These are phyloP conservation scores for Glomeris maerens DNA, from an alignment of 1,140 invertebrate genomes.

Conservation along the genomic window DNA sequence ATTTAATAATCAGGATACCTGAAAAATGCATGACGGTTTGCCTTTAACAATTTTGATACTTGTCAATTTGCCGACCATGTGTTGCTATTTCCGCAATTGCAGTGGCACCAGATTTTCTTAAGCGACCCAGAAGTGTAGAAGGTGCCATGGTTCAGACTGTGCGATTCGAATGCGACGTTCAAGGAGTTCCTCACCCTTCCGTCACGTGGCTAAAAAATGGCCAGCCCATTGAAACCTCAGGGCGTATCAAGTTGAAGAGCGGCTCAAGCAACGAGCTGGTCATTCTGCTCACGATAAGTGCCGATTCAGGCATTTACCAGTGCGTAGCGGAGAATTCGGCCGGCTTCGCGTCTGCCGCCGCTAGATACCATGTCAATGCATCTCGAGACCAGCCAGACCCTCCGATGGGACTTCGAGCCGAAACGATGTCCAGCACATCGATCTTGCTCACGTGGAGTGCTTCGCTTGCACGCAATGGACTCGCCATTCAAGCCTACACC, in stretches of 20 bases:
- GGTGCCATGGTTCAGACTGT: constrained; percentile 50
- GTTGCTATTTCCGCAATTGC: constrained; percentile 15
- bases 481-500: constrained; percentile 41
- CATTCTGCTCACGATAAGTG: constrained; percentile 46
- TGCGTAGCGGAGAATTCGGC: constrained; percentile 52
- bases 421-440: constrained; percentile 37
- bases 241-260: constrained; percentile 38
- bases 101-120: constrained; percentile 42
- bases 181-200: constrained; percentile 45
- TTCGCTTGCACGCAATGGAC: constrained; percentile 21
- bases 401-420: constrained; percentile 40
- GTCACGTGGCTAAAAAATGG: constrained; percentile 49
- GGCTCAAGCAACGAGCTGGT: constrained; percentile 36
- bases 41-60: no score
- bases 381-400: constrained; percentile 39
- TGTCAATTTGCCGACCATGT: no score
- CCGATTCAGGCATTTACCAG: constrained; percentile 58
- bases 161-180: constrained; percentile 50
- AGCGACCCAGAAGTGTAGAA: constrained; percentile 39
- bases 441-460: constrained; percentile 42
- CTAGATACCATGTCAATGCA: constrained; percentile 38
- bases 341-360: constrained; percentile 46
- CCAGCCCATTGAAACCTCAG: constrained; percentile 22
- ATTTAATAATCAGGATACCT: no score
- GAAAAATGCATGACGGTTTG: no score